Base-by-base conservation (phyloP, 2,113 vertebrate species). In the Nycticorax nycticorax region DNA sequence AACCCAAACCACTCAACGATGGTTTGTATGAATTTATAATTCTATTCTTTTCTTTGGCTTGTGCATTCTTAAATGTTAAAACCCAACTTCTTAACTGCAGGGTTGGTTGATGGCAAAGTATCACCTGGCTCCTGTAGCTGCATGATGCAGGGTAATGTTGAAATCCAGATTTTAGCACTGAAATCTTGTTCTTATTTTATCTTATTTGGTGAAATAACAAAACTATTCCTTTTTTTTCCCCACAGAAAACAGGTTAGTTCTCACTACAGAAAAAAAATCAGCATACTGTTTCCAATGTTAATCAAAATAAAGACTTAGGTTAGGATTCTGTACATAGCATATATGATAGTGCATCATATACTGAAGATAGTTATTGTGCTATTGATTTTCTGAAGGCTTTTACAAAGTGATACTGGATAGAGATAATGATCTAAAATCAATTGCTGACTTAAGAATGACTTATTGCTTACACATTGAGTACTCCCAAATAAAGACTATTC, bases 351-450 rank as follows among this genome's bases (percentile, higher is more conserved):
- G 60, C 89, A 71, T 48, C 35, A 55, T 59, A 85, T 50, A 50
- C 22, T 77, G 45, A 63, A 76, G 50, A 53, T 28, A 67, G 28
- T 67, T 94, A 78, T 28, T 89, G 9, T 35, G 8, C 5, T 88
- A 88, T 91, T 89, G 93, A 87, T 94, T 88, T 95, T 92, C 37
- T 93, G 47, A 76, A 60, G 45, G 41, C 41, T 43, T 43, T 43
- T 67, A 88, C 33, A 9, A 63, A 48, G 32, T 37, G 41, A 74
- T 47, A 66, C 6, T 43, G 39, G 35, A 24, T 32, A 68, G 52
- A 82, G 23, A 59, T 78, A 81, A 75, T 48, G 39, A 86, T 85
- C 15, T 24, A 75, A 93, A 94, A 88, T 89, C 59, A 90, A 74
- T 39, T 74, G 18, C 27, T 83, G 68, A 63, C 18, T 67, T 37